Conservation (phyloP, 2,113 vertebrate species). For the Meles meles region DNA sequence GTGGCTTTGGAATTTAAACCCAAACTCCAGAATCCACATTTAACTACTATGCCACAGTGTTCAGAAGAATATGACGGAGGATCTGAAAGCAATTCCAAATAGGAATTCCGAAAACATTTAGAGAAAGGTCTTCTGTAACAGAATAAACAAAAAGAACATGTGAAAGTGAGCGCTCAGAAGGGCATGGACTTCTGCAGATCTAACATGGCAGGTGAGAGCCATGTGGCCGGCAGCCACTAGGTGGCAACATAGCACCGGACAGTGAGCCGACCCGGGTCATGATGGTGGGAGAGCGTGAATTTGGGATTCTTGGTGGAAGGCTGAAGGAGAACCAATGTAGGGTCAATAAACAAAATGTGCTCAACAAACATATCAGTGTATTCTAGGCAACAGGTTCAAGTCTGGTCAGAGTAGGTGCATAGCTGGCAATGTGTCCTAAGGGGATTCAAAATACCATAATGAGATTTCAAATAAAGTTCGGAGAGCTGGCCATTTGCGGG, state of each 20-base stretch:
- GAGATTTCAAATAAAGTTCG: not conserved
- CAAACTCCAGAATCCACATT: not conserved
- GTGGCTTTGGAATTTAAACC: not conserved
- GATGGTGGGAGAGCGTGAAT: not conserved
- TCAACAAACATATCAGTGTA: not conserved
- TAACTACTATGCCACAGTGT: not conserved
- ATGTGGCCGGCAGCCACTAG: not conserved
- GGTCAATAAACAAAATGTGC: not conserved
- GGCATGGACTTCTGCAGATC: too few species aligned
- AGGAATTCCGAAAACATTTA: not conserved
- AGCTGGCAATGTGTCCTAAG: not conserved
- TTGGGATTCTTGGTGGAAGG: not conserved
- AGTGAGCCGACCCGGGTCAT: rapidly evolving
- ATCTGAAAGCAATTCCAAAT: not conserved
- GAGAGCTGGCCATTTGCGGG: not conserved
- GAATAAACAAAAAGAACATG: not conserved
- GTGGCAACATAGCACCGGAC: not conserved
- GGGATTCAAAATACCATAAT: not conserved
- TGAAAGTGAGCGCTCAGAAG: not conserved
- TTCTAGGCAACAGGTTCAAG: not conserved
- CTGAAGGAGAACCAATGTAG: not conserved
- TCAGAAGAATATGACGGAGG: not conserved
- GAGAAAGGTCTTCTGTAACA: not conserved
- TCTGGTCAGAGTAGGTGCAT: not conserved
- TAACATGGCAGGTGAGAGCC: not conserved